These are phyloP conservation scores for Spea multiplicata DNA, from an alignment of 2,113 vertebrate species.

Conservation along the genomic window DNA sequence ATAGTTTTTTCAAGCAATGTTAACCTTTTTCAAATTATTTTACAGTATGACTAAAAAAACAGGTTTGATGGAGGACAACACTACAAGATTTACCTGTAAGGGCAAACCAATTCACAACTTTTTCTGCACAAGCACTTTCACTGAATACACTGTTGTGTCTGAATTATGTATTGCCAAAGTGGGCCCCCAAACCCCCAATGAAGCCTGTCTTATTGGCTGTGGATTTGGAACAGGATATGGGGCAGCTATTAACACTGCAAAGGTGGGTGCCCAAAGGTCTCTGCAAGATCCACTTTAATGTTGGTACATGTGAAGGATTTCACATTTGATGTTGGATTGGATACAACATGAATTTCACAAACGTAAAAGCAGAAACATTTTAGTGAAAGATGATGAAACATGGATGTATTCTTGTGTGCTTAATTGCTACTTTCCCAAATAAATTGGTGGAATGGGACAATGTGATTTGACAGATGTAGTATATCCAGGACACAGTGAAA, in stretches of 20 bases:
- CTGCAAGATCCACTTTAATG: too few relatives aligned
- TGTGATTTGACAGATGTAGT: too few relatives aligned
- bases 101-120: slow-evolving; percentile 74
- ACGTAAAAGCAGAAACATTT: too few relatives aligned
- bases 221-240: slow-evolving; percentile 78
- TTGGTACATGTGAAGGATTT: too few relatives aligned
- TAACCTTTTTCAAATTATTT: not conserved
- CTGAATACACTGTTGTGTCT: slow-evolving; percentile 77
- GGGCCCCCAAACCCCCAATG: slow-evolving; percentile 68
- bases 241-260: slow-evolving; percentile 76
- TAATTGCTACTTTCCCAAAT: too few relatives aligned
- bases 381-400: too few relatives aligned
- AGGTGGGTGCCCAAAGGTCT: slow-evolving; percentile 56
- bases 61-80: slow-evolving; percentile 58
- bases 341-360: too few relatives aligned
- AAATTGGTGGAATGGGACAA: too few relatives aligned
- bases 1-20: too few relatives aligned
- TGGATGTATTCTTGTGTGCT: too few relatives aligned
- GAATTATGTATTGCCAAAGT: slow-evolving; percentile 70
- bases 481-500: too few relatives aligned
- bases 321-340: too few relatives aligned
- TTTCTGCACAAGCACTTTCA: slow-evolving; percentile 75
- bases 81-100: slow-evolving; percentile 72
- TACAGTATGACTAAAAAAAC: not conserved
- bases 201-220: slow-evolving; percentile 77